phyloP scores from a whole-genome alignment of 2,113 vertebrate genomes.

The Bubalus kerabau region DNA sequence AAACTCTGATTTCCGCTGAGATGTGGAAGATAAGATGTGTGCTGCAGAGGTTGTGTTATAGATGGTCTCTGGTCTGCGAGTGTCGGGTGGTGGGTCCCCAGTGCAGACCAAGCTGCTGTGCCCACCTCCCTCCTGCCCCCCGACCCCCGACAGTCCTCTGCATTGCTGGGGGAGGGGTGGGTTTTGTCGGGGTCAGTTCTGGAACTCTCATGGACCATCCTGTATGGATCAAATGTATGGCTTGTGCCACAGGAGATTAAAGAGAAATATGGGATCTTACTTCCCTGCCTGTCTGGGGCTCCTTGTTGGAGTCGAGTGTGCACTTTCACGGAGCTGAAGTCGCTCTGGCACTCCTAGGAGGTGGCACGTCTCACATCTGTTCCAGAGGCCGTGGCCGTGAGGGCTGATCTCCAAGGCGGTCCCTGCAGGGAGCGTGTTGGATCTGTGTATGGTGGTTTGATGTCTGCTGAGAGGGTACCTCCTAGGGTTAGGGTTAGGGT shows the following conservation, averaged over 20 bases:
- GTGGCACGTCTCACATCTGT: rapidly evolving
- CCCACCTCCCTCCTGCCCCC: not conserved
- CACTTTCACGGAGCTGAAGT: rapidly evolving
- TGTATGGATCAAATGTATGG: not conserved
- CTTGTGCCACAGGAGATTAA: not conserved
- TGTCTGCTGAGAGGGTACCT: no score
- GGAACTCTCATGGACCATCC: rapidly evolving
- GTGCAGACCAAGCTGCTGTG: not conserved
- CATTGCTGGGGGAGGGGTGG: not conserved
- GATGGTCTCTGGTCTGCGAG: not conserved
- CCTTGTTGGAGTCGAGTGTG: rapidly evolving
- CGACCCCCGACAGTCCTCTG: rapidly evolving
- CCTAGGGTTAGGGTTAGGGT: not conserved
- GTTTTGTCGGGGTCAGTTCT: not conserved
- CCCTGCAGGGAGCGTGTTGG: not conserved
- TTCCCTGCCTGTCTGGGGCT: not conserved
- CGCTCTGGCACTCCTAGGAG: rapidly evolving
- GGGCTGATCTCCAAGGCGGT: not conserved
- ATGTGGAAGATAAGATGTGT: not conserved
- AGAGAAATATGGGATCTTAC: not conserved
- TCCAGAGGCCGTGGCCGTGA: not conserved
- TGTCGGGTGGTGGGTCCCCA: not conserved
- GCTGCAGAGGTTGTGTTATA: rapidly evolving
- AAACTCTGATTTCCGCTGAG: not conserved
- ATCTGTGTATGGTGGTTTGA: rapidly evolving